phyloP scores from a whole-genome alignment of 2,797 vertebrate species.

The Peromyscus melanophrys region DNA sequence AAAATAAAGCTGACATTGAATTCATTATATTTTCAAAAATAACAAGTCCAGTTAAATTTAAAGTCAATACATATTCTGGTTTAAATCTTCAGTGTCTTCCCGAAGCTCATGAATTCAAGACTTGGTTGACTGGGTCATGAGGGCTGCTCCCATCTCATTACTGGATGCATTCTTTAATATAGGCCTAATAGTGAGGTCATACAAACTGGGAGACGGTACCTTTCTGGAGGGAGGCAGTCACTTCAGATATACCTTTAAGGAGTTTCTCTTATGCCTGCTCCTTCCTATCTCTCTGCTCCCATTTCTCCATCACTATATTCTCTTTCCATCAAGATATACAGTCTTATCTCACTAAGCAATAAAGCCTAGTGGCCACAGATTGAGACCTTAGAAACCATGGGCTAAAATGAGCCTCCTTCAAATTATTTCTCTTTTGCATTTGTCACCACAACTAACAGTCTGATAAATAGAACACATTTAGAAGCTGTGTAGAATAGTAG shows the following conservation, averaged over 20 bases:
- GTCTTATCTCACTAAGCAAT: not conserved
- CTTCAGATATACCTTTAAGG: not conserved
- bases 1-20: not conserved
- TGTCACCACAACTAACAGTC: not conserved
- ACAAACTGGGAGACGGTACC: not conserved
- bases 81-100: not conserved
- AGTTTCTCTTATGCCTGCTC: not conserved
- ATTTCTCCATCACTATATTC: too few relatives aligned
- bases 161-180: not conserved
- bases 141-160: not conserved
- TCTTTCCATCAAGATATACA: not conserved
- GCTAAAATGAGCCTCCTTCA: not conserved
- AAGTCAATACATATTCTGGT: not conserved
- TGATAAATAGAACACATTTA: not conserved
- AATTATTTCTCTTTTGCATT: too few relatives aligned
- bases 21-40: slow-evolving; percentile 5
- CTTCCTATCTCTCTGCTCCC: not conserved
- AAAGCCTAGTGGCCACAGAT: not conserved
- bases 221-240: too few relatives aligned
- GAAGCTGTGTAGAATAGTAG: not conserved
- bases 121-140: too few relatives aligned
- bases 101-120: not conserved
- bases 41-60: slow-evolving; percentile 7
- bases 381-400: not conserved
- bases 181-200: not conserved